These are phyloP conservation scores for Zapornia atra DNA, from an alignment of 2,113 vertebrate genomes.

Conservation along the genomic window DNA sequence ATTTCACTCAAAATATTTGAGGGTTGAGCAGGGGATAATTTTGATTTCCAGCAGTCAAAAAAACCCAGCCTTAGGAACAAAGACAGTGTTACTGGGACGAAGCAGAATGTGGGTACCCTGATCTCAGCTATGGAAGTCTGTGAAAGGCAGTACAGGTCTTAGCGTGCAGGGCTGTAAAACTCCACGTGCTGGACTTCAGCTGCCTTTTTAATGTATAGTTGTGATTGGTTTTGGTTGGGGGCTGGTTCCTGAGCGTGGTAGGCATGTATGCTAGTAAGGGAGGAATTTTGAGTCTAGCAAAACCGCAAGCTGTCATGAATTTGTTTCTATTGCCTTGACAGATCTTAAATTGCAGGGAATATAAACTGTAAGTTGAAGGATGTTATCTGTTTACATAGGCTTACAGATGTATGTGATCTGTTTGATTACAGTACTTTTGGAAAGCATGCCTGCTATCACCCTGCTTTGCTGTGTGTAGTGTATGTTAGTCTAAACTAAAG, in stretches of 20 bases:
- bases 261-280: background rate
- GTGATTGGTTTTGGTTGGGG: background rate
- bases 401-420: background rate
- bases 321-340: conserved; percentile 34
- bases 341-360: background rate
- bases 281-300: background rate
- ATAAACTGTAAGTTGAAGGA: background rate
- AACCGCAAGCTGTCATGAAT: background rate
- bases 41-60: background rate
- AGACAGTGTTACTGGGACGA: background rate
- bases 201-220: background rate
- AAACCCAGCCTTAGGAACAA: no score
- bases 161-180: background rate
- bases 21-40: background rate
- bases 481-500: conserved; percentile 11
- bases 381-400: conserved; percentile 12
- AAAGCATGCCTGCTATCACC: background rate
- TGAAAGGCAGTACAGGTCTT: background rate
- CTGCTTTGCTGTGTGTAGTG: background rate
- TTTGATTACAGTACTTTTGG: conserved; percentile 21
- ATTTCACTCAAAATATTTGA: background rate
- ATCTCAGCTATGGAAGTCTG: fast-evolving
- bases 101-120: background rate
- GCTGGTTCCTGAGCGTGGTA: background rate
- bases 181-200: background rate